A percentile compares a stretch with the other conserved stretches of the same genome.
These are phyloP conservation scores for Leptestheria dahalacensis DNA, from an alignment of 1,140 invertebrate species.

Conservation along the genomic window DNA sequence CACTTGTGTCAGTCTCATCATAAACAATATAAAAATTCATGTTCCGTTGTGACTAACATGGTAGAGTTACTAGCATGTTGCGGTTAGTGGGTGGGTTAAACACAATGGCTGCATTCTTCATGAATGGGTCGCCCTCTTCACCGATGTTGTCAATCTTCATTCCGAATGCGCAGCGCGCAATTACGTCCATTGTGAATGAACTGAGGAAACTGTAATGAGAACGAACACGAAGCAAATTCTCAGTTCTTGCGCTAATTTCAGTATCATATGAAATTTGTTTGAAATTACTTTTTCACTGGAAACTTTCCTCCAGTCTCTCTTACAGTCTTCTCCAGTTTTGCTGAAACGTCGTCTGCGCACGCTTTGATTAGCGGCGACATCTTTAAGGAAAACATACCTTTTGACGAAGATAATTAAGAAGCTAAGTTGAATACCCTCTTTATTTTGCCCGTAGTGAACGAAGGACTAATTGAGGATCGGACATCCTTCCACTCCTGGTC, in stretches of 20 bases:
- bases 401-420: too few species aligned
- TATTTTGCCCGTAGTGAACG: constrained; percentile 31
- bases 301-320: constrained; percentile 4
- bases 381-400: background rate
- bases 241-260: background rate
- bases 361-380: constrained; percentile 7
- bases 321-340: background rate
- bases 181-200: constrained; percentile 29
- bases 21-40: background rate
- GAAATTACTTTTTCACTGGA: constrained; percentile 4
- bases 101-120: constrained; percentile 22
- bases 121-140: constrained; percentile 27
- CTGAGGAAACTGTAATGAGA: constrained; percentile 19
- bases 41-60: background rate
- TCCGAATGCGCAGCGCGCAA: constrained; percentile 29
- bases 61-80: background rate
- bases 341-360: background rate
- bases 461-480: constrained; percentile 36
- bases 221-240: too few species aligned
- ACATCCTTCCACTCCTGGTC: constrained; percentile 37
- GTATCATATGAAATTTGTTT: background rate
- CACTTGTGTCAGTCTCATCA: too few species aligned
- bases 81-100: constrained; percentile 16
- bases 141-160: constrained; percentile 27
- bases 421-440: constrained; percentile 5